Evolutionary conservation across 2,113 vertebrate species (phyloP).

Genomic region (Calyptommatus sinebrachiatus): DNA sequence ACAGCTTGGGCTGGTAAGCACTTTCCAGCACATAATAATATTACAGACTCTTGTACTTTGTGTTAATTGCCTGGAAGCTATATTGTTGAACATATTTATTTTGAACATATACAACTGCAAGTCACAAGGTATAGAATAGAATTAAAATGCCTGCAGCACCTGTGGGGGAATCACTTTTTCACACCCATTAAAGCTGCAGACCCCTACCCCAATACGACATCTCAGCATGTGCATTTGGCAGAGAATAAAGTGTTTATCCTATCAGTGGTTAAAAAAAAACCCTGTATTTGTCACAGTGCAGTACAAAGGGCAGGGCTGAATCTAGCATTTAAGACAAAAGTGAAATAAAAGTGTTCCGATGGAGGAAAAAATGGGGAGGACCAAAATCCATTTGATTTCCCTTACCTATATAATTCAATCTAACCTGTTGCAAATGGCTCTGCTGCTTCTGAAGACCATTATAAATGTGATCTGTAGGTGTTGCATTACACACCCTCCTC

Average conservation of each 20-base stretch:
- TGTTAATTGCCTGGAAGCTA: no score
- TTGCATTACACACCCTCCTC: not conserved
- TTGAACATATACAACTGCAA: no score
- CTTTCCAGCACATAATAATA: no score
- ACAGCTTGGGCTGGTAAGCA: no score
- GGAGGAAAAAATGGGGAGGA: not conserved
- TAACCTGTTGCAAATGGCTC: not conserved
- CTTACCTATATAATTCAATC: not conserved
- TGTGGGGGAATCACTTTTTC: no score
- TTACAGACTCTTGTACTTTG: no score
- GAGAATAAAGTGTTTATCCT: not conserved
- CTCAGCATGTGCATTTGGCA: not conserved
- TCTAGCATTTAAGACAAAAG: not conserved
- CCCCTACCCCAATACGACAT: not conserved
- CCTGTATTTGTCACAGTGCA: not conserved
- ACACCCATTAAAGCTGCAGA: no score
- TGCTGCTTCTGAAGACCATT: constrained; percentile 15
- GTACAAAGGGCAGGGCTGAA: no score
- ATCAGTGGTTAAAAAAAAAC: not conserved
- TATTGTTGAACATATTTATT: no score
- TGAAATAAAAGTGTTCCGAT: not conserved
- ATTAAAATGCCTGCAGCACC: no score
- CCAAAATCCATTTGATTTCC: not conserved
- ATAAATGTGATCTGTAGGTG: constrained; percentile 9
- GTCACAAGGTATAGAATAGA: no score